phyloP scores from a whole-genome alignment of 2,113 vertebrate species.

The Ailuropoda melanoleuca region DNA sequence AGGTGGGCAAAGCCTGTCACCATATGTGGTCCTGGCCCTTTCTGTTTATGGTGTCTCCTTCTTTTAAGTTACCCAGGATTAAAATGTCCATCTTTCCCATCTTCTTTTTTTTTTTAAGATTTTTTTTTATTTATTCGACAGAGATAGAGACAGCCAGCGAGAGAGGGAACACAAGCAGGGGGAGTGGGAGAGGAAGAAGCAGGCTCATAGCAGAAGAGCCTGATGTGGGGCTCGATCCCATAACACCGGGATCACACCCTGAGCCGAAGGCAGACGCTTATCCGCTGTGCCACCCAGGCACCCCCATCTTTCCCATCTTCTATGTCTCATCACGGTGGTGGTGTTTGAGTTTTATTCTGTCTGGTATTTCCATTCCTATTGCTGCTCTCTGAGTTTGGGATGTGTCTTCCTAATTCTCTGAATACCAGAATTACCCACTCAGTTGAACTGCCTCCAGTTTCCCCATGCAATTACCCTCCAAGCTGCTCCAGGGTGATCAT shows the following conservation, averaged over 20 bases:
- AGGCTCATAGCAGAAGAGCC: no score
- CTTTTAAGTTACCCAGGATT: neutral
- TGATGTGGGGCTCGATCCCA: no score
- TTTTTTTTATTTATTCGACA: no score
- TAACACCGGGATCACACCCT: no score
- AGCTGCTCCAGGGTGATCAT: neutral
- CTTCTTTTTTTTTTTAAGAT: no score
- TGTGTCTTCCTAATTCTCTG: neutral
- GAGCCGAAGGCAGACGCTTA: no score
- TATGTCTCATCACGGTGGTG: neutral
- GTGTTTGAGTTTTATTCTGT: neutral
- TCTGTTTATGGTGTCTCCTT: neutral
- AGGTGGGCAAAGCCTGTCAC: neutral
- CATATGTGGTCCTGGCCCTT: fast-evolving
- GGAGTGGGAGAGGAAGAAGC: no score
- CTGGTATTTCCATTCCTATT: neutral
- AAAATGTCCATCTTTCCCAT: neutral
- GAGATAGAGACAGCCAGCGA: no score
- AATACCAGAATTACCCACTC: neutral
- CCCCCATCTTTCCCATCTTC: neutral
- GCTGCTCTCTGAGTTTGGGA: neutral
- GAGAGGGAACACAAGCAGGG: no score
- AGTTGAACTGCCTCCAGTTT: neutral
- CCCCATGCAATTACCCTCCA: neutral
- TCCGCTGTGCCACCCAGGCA: no score